Evolutionary conservation across 1,140 invertebrate genomes (phyloP).

Genomic region (Ceratosolen solmsi): DNA sequence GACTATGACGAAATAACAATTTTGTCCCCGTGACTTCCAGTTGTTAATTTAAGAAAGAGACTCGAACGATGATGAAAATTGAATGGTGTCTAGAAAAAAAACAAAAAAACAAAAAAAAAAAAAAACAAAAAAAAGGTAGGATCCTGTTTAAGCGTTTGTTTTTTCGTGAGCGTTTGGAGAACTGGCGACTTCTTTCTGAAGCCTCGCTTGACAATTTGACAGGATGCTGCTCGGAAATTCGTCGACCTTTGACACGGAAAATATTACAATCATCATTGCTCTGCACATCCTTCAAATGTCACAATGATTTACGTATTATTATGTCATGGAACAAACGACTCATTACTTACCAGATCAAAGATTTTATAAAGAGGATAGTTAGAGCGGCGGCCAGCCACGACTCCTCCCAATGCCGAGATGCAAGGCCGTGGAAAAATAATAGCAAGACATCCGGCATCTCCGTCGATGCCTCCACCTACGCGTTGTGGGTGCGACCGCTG

Average conservation of each 20-base stretch:
- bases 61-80: neutral
- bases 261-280: neutral
- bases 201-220: too few relatives aligned
- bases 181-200: too few relatives aligned
- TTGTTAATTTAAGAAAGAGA: neutral
- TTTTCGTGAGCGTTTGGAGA: too few relatives aligned
- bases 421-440: neutral
- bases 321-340: neutral
- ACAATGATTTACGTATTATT: neutral
- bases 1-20: neutral
- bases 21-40: neutral
- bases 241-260: neutral
- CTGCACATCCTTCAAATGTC: neutral
- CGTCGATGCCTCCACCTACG: neutral
- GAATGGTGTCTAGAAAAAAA: neutral
- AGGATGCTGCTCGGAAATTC: too few relatives aligned
- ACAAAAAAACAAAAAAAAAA: neutral
- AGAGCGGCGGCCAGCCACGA: neutral
- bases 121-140: too few relatives aligned
- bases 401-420: neutral
- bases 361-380: neutral
- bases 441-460: neutral
- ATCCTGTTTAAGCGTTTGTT: too few relatives aligned
- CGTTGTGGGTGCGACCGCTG: constrained; percentile 6
- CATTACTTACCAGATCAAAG: neutral